Base-by-base conservation (phyloP, 2,888 invertebrate genomes). In the Bunonema sp. region DNA sequence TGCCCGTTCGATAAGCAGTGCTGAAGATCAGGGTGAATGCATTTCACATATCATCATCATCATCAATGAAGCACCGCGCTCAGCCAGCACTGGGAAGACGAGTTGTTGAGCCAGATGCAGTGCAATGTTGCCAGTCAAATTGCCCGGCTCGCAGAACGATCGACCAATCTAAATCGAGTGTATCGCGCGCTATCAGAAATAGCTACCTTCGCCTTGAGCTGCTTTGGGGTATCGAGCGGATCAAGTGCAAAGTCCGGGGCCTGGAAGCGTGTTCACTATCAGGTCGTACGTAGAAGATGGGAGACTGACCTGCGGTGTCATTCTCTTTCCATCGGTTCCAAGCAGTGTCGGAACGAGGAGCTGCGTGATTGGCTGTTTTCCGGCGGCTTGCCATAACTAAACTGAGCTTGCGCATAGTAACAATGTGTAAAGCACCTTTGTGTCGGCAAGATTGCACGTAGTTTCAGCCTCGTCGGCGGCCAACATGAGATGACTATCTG, bases 121-220 rank as follows among this genome's bases (percentile, higher is more conserved):
- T 1, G 61, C 55, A 8, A 66, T 52, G 38, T 65, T 65, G 10
- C 47, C 53, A 2, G 46, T 34, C 18, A 64, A 33, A 37, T 66
- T 66, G 23, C 46, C 53, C 1, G 65, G 63, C 37, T 66, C 65
- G 36, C 65, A 65, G 50, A 65, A 65, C 18, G 61, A 57, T 42
- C 52, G 53, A 31, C n/a, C 31, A 31, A 7, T 12, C 31, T 4
- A 31, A 8, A 31, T n/a, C n/a, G n/a, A 7, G 5, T 12, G 15
- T n/a, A 31, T 26, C 26, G 7, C 12, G 5, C 26, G 5, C 26
- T 26, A 5, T 12, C n/a, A n/a, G n/a, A n/a, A n/a, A n/a, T 42
- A 2, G 46, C 49, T n/a, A 56, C 52, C 37, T 63, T 63, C 1
- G 47, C 57, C 33, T 59, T 60, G 16, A 46, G 50, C 38, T 61